These are phyloP conservation scores for Cnemophilus loriae DNA, from an alignment of 2,113 vertebrate species.

Conservation along the genomic window DNA sequence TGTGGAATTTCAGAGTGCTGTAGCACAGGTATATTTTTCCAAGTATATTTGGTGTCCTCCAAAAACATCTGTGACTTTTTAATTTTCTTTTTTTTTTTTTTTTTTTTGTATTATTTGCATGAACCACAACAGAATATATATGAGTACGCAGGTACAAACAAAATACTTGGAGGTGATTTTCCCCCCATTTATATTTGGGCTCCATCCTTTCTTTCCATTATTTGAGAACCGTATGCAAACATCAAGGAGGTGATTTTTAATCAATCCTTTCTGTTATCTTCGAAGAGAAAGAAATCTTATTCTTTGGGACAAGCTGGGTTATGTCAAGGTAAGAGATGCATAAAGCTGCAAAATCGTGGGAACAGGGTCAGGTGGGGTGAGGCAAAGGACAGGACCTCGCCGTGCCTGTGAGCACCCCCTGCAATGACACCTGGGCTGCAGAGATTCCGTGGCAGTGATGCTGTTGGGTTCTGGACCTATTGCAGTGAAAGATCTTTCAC, in stretches of 20 bases:
- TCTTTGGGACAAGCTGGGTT: neutral
- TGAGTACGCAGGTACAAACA: neutral
- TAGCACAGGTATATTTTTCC: neutral
- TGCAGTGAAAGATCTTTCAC: neutral
- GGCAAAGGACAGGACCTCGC: neutral
- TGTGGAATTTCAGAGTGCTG: neutral
- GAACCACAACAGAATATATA: neutral
- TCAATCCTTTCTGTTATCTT: neutral
- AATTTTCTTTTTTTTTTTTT: neutral
- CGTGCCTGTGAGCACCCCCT: neutral
- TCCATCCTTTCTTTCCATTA: neutral
- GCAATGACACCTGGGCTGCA: neutral
- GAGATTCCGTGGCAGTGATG: rapidly evolving
- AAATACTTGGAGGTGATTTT: neutral
- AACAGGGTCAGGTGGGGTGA: neutral
- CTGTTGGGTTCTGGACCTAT: neutral
- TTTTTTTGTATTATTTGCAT: neutral
- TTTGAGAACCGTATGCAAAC: conserved; percentile 2
- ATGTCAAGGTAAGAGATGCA: neutral
- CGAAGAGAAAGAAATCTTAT: neutral
- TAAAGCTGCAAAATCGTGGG: neutral
- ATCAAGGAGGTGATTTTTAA: conserved; percentile 26
- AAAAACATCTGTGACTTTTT: neutral
- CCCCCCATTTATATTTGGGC: neutral
- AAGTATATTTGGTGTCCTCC: neutral